A percentile compares a stretch with the other conserved stretches of the same genome.
phyloP scores from a whole-genome alignment of 2,888 invertebrate species.

The Merodon equestris region DNA sequence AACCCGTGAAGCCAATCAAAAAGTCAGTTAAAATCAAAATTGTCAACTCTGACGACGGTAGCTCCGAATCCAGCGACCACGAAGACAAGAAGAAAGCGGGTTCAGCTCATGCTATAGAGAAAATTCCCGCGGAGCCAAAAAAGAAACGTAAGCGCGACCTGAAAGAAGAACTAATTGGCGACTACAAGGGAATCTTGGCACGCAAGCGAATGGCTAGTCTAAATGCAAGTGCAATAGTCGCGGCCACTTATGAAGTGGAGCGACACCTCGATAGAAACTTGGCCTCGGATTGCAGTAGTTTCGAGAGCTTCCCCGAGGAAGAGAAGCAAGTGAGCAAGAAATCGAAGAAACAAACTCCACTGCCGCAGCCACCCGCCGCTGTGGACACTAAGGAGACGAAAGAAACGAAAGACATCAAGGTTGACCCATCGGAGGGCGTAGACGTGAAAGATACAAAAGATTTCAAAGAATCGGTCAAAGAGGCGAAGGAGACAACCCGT shows the following conservation, averaged over 20 bases:
- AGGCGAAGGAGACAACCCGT: slow-evolving; percentile 75
- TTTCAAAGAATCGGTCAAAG: slow-evolving; percentile 70
- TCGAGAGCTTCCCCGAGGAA: slow-evolving; percentile 76
- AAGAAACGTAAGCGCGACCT: slow-evolving; percentile 78
- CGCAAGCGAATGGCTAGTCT: slow-evolving; percentile 94
- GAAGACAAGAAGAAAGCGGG: slow-evolving; percentile 79
- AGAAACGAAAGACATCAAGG: slow-evolving; percentile 75
- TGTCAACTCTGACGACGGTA: slow-evolving; percentile 70
- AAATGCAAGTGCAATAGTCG: slow-evolving; percentile 93
- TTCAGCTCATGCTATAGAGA: slow-evolving; percentile 77
- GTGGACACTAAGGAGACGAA: slow-evolving; percentile 72
- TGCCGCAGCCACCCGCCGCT: slow-evolving; percentile 7
- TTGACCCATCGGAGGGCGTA: slow-evolving; percentile 28
- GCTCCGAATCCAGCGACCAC: slow-evolving; percentile 79
- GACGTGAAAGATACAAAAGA: slow-evolving; percentile 46
- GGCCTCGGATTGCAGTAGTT: slow-evolving; percentile 76
- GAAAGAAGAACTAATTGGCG: slow-evolving; percentile 80
- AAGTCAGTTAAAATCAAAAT: slow-evolving; percentile 70
- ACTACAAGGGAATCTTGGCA: slow-evolving; percentile 91
- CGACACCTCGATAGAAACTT: slow-evolving; percentile 77
- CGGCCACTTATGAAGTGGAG: slow-evolving; percentile 90
- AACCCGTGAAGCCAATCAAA: slow-evolving; percentile 68
- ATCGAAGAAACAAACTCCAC: slow-evolving; percentile 65
- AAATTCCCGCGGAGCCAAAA: slow-evolving; percentile 72
- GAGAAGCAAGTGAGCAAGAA: slow-evolving; percentile 75